A percentile compares a stretch with the other conserved stretches of the same genome.
Evolutionary conservation across 1,140 invertebrate genomes (phyloP).

Genomic region (Pseudomyrmex sp.): DNA sequence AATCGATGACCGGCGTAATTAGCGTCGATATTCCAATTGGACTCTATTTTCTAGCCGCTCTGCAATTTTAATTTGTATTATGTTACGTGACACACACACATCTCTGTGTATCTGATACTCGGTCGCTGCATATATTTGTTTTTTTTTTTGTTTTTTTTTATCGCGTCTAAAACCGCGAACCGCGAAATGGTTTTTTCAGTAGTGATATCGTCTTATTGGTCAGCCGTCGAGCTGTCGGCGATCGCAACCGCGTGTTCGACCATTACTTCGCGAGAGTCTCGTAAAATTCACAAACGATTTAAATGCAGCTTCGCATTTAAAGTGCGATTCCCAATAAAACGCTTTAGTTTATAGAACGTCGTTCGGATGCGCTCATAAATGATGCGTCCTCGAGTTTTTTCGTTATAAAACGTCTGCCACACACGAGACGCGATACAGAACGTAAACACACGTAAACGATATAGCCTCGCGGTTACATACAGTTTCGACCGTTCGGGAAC

Average conservation of each 20-base stretch:
- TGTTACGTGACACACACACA: too few species aligned
- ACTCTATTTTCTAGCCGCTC: too few species aligned
- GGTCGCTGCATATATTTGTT: not conserved
- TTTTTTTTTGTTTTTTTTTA: slow-evolving; percentile 27
- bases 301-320: not conserved
- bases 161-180: not conserved
- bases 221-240: slow-evolving; percentile 35
- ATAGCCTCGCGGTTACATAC: not conserved
- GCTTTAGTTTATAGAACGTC: slow-evolving; percentile 11
- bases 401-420: not conserved
- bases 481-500: too few species aligned
- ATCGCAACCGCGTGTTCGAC: not conserved
- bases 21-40: too few species aligned
- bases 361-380: slow-evolving; percentile 5
- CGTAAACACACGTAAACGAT: not conserved
- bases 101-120: not conserved
- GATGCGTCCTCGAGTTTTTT: slow-evolving; percentile 11
- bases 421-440: not conserved
- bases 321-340: not conserved
- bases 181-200: not conserved
- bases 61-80: too few species aligned
- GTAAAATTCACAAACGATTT: not conserved
- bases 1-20: too few species aligned
- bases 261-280: slow-evolving; percentile 8
- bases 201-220: slow-evolving; percentile 38